Conservation (phyloP, 2,888 invertebrate genomes). For the Zootermopsis nevadensis region DNA sequence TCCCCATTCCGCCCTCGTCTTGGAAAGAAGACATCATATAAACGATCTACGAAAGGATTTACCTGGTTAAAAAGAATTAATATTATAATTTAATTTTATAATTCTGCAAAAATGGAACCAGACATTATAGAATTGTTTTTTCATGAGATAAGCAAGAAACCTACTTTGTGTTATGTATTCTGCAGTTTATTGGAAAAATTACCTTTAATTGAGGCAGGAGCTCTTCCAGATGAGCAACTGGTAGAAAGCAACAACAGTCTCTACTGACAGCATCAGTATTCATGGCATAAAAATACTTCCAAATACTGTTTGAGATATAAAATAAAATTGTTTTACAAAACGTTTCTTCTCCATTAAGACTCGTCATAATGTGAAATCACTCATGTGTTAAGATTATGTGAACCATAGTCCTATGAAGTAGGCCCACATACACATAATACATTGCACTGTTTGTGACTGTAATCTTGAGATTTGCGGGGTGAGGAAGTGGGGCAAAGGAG, state of each 20-base stretch:
- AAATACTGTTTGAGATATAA: neutral
- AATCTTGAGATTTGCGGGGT: too few species aligned
- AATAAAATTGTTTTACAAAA: neutral
- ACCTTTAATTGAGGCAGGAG: constrained; percentile 31
- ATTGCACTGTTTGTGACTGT: too few species aligned
- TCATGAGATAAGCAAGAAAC: too few species aligned
- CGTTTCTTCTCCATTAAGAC: neutral
- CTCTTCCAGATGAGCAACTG: neutral
- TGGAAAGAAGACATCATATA: constrained; percentile 74
- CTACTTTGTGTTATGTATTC: too few species aligned
- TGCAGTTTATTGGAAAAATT: neutral
- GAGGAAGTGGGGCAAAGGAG: too few species aligned
- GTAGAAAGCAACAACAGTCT: neutral
- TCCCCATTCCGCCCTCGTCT: constrained; percentile 61
- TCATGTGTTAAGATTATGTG: too few species aligned
- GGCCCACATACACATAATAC: too few species aligned
- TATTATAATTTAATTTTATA: too few species aligned
- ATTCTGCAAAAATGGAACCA: too few species aligned
- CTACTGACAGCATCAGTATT: neutral
- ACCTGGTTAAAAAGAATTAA: neutral
- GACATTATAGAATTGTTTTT: too few species aligned
- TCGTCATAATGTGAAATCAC: neutral
- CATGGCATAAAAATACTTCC: constrained; percentile 31
- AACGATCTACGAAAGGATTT: constrained; percentile 27
- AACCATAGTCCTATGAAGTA: too few species aligned